These are phyloP conservation scores for Apomyelois bistriatella DNA, from an alignment of 2,888 invertebrate species.

Conservation along the genomic window DNA sequence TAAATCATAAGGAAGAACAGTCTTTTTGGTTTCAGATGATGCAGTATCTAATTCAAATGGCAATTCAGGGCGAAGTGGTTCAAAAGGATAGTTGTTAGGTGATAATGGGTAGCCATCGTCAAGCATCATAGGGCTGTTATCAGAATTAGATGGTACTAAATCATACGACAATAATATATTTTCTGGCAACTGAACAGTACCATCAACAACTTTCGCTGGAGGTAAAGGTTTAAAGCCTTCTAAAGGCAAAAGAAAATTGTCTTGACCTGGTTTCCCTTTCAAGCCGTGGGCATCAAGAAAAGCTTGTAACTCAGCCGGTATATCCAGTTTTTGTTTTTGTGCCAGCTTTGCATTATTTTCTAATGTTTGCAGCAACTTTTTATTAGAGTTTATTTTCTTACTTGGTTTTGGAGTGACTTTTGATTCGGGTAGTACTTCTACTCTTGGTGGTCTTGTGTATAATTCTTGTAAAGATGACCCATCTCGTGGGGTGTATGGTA, in stretches of 20 bases:
- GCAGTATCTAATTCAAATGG: slow-evolving; percentile 66
- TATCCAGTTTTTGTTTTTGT: slow-evolving; percentile 43
- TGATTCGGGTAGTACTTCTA: slow-evolving; percentile 72
- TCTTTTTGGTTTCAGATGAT: slow-evolving; percentile 55
- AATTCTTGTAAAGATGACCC: slow-evolving; percentile 81
- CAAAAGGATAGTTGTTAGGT: slow-evolving; percentile 55
- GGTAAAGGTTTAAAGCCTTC: slow-evolving; percentile 72
- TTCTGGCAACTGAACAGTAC: slow-evolving; percentile 63
- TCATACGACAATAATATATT: slow-evolving; percentile 67
- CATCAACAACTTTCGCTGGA: slow-evolving; percentile 58
- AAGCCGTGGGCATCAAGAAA: slow-evolving; percentile 66
- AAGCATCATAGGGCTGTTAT: slow-evolving; percentile 30
- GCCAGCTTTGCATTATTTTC: slow-evolving; percentile 40
- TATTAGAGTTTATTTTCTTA: slow-evolving; percentile 31
- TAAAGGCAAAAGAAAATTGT: slow-evolving; percentile 62
- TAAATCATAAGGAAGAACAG: slow-evolving; percentile 56
- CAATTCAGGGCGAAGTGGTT: slow-evolving; percentile 57
- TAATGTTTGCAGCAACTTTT: slow-evolving; percentile 38
- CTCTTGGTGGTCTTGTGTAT: slow-evolving; percentile 83
- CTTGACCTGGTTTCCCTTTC: slow-evolving; percentile 56
- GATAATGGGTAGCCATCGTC: slow-evolving; percentile 32
- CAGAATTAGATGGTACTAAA: slow-evolving; percentile 47
- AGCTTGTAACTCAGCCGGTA: slow-evolving; percentile 60
- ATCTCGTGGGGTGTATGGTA: slow-evolving; percentile 82
- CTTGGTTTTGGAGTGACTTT: slow-evolving; percentile 47